A percentile compares a stretch with the other conserved stretches of the same genome.
These are phyloP conservation scores for Choloepus didactylus DNA, from an alignment of 2,797 vertebrate species.

Conservation along the genomic window DNA sequence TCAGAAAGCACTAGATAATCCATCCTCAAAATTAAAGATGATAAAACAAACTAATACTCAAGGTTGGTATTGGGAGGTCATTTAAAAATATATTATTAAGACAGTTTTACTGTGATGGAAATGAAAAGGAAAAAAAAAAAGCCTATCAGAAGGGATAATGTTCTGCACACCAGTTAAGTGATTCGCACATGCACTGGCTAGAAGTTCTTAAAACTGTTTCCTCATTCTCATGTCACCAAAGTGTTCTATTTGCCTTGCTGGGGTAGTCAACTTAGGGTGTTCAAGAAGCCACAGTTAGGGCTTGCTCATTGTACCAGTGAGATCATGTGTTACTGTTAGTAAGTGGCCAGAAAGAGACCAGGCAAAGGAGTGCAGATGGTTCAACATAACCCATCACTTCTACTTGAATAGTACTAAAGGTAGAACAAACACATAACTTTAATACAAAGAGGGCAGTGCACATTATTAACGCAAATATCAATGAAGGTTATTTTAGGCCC, in stretches of 20 bases:
- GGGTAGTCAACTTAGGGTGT: not conserved
- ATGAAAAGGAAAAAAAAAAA: slow-evolving; percentile 50
- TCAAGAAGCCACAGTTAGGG: not conserved
- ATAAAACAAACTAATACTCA: slow-evolving; percentile 57
- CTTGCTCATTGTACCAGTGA: not conserved
- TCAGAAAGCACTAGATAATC: slow-evolving; percentile 45
- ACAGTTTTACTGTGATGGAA: slow-evolving; percentile 51
- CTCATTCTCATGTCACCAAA: not conserved
- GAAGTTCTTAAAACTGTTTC: not conserved
- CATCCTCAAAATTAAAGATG: slow-evolving; percentile 60
- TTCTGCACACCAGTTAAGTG: not conserved
- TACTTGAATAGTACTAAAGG: not conserved
- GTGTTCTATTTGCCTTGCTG: slow-evolving; percentile 1
- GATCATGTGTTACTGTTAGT: not conserved
- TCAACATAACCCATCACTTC: not conserved
- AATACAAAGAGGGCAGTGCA: not conserved
- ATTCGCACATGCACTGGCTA: not conserved
- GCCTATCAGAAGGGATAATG: not conserved
- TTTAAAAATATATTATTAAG: slow-evolving; percentile 5
- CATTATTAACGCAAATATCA: slow-evolving; percentile 9
- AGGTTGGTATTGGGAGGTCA: slow-evolving; percentile 15
- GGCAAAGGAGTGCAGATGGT: not conserved
- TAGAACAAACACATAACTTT: not conserved
- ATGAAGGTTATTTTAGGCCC: slow-evolving; percentile 9
- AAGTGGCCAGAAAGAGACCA: slow-evolving; percentile 39